phyloP scores from a whole-genome alignment of 2,113 vertebrate species.

The Tragelaphus strepsiceros region DNA sequence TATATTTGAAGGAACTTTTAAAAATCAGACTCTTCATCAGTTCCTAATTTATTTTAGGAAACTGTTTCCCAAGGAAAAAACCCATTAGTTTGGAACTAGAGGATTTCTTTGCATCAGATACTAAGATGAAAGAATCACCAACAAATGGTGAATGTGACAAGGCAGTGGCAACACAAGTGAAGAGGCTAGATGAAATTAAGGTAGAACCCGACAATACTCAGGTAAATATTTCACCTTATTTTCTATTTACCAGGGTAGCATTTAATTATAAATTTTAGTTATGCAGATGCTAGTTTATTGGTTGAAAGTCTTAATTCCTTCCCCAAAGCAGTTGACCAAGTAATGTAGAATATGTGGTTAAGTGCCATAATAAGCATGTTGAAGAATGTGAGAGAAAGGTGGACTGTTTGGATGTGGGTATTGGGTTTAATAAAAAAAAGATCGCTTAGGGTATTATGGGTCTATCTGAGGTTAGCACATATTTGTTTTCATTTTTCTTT shows the following conservation, averaged over 20 bases:
- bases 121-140: conserved; percentile 54
- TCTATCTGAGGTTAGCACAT: background rate
- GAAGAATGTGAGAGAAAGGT: background rate
- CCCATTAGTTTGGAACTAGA: conserved; percentile 3
- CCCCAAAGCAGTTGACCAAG: background rate
- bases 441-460: background rate
- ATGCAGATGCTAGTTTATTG: background rate
- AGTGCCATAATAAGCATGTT: background rate
- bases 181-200: conserved; percentile 29
- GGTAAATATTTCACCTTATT: conserved; percentile 25
- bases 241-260: background rate
- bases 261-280: background rate
- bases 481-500: conserved; percentile 42
- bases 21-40: conserved; percentile 11
- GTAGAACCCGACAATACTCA: conserved; percentile 33
- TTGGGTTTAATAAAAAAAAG: background rate
- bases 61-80: conserved; percentile 10
- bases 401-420: background rate
- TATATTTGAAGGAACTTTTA: background rate
- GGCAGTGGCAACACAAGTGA: background rate
- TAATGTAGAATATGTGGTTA: background rate
- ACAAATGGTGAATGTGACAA: conserved; percentile 16
- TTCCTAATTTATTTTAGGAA: conserved; percentile 45
- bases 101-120: background rate
- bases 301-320: background rate